Conservation (phyloP, 2,113 vertebrate species). For the Paralichthys olivaceus region DNA sequence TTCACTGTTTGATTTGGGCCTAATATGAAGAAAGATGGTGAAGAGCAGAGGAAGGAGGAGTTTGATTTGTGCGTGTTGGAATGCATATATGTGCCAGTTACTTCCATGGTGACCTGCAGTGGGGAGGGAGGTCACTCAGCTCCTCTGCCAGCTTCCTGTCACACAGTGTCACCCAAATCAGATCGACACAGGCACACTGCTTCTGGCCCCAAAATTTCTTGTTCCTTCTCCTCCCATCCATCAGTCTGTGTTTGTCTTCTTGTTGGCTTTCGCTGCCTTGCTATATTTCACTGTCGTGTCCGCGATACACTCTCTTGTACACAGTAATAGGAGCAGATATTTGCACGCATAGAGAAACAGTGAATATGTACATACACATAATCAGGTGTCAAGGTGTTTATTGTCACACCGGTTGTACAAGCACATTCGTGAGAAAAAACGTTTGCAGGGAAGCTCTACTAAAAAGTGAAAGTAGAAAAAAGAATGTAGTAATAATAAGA, state of each 20-base stretch:
- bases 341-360: constrained; percentile 1
- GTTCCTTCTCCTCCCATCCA: constrained; percentile 37
- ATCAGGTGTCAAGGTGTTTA: background rate
- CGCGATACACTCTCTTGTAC: constrained; percentile 15
- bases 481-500: no score
- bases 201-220: constrained; percentile 53
- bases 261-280: constrained; percentile 25
- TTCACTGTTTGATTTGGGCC: background rate
- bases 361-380: background rate
- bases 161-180: constrained; percentile 66
- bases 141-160: constrained; percentile 64
- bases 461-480: background rate
- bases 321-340: constrained; percentile 11
- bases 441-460: background rate
- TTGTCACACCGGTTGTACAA: background rate
- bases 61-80: background rate
- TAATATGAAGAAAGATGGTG: background rate
- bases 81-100: constrained; percentile 25
- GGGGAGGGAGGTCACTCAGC: constrained; percentile 15
- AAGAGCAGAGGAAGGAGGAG: background rate
- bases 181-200: constrained; percentile 58
- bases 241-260: constrained; percentile 50
- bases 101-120: constrained; percentile 47
- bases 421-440: background rate
- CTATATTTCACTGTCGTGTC: constrained; percentile 23